A percentile compares a stretch with the other conserved stretches of the same genome.
Conservation (phyloP, 2,888 invertebrate species). For the Megamerina dolium region DNA sequence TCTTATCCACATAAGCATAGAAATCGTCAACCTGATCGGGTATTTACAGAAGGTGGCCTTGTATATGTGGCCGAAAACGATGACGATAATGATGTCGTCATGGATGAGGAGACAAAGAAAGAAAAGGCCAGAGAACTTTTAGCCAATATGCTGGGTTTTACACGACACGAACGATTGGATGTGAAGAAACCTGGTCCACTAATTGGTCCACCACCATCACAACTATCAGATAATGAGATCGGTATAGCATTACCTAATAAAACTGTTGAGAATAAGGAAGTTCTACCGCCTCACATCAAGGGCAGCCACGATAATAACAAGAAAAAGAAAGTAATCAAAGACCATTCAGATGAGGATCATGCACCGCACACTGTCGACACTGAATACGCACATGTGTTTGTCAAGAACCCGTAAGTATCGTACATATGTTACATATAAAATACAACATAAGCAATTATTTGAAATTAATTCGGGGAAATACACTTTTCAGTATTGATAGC, state of each 20-base stretch:
- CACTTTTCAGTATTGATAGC: constrained; percentile 50
- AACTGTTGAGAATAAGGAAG: constrained; percentile 30
- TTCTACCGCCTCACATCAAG: constrained; percentile 44
- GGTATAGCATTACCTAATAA: not conserved
- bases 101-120: constrained; percentile 42
- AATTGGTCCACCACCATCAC: constrained; percentile 46
- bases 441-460: not conserved
- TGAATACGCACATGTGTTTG: constrained; percentile 71
- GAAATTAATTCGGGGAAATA: not conserved
- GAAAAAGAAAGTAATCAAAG: constrained; percentile 42
- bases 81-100: constrained; percentile 16
- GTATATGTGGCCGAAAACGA: constrained; percentile 50
- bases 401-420: constrained; percentile 62
- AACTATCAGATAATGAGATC: constrained; percentile 18
- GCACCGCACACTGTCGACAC: constrained; percentile 64
- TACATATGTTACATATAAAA: not conserved
- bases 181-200: constrained; percentile 93
- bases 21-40: constrained; percentile 32
- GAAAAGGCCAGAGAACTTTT: constrained; percentile 55
- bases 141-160: constrained; percentile 69
- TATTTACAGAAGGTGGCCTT: constrained; percentile 60
- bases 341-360: constrained; percentile 52
- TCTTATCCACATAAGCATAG: constrained; percentile 28
- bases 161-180: constrained; percentile 81
- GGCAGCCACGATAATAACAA: constrained; percentile 38